These are phyloP conservation scores for Athalia cordata DNA, from an alignment of 2,888 invertebrate species.

Conservation along the genomic window DNA sequence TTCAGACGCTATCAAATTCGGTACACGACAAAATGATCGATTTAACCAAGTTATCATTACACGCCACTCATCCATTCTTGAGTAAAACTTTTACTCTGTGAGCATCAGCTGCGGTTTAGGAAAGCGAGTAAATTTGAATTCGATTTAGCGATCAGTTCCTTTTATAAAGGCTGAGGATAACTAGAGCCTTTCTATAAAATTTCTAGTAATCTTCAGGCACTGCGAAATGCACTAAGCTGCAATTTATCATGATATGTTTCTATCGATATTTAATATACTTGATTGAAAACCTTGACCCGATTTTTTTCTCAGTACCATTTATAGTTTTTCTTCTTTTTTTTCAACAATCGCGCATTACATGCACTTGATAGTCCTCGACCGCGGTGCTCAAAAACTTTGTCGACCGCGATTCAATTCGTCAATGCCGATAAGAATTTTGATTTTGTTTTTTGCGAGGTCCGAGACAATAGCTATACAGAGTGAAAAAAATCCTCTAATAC, in stretches of 20 bases:
- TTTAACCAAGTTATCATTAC: too few relatives aligned
- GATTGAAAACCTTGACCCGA: constrained; percentile 20
- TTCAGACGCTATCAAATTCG: too few relatives aligned
- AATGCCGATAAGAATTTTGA: not conserved
- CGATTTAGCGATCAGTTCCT: too few relatives aligned
- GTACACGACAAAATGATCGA: too few relatives aligned
- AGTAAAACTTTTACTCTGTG: too few relatives aligned
- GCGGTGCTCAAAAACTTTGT: not conserved
- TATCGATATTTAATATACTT: not conserved
- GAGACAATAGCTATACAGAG: not conserved
- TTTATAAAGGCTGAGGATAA: too few relatives aligned
- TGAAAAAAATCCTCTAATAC: too few relatives aligned
- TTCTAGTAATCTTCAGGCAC: not conserved
- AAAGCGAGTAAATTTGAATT: too few relatives aligned
- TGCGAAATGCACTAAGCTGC: constrained; percentile 18
- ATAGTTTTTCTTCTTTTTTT: not conserved
- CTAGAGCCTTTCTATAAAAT: too few relatives aligned
- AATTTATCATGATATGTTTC: not conserved
- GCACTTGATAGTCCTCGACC: not conserved
- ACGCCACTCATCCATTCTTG: too few relatives aligned
- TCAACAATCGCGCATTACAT: not conserved
- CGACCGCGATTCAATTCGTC: constrained; percentile 22
- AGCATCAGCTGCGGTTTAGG: too few relatives aligned
- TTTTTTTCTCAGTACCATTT: constrained; percentile 24
- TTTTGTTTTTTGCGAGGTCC: not conserved